Percentiles rank a stretch among this genome's conserved stretches.
Conservation (phyloP, 2,113 vertebrate species). For the Heterocephalus glaber region DNA sequence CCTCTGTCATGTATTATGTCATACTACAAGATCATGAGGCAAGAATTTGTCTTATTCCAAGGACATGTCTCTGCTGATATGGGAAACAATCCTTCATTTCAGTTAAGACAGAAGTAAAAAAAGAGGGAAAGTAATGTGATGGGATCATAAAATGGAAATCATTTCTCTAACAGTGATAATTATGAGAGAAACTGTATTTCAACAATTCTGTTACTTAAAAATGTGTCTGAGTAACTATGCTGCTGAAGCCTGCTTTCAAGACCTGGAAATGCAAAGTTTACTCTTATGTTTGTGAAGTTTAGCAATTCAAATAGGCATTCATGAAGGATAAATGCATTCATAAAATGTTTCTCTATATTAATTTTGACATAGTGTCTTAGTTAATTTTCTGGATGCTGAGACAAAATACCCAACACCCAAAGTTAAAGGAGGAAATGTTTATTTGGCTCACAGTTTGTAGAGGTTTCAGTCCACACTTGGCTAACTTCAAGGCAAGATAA, state of each 20-base stretch:
- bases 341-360: background rate
- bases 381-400: background rate
- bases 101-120: background rate
- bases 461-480: background rate
- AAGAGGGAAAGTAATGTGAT: background rate
- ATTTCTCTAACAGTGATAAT: slow-evolving; percentile 14
- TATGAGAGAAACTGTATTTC: background rate
- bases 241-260: background rate
- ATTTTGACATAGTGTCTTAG: background rate
- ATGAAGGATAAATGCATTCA: background rate
- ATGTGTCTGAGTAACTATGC: background rate
- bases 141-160: background rate
- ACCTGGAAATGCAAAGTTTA: background rate
- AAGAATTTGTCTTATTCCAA: background rate
- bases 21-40: rapidly evolving
- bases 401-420: background rate
- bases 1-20: background rate
- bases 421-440: background rate
- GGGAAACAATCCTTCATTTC: slow-evolving; percentile 39
- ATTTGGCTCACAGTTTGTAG: background rate
- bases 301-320: background rate
- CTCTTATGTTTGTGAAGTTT: background rate
- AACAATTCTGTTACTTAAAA: background rate
- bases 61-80: background rate
- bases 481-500: background rate